phyloP scores from a whole-genome alignment of 2,113 vertebrate genomes.

The Todiramphus chloris region DNA sequence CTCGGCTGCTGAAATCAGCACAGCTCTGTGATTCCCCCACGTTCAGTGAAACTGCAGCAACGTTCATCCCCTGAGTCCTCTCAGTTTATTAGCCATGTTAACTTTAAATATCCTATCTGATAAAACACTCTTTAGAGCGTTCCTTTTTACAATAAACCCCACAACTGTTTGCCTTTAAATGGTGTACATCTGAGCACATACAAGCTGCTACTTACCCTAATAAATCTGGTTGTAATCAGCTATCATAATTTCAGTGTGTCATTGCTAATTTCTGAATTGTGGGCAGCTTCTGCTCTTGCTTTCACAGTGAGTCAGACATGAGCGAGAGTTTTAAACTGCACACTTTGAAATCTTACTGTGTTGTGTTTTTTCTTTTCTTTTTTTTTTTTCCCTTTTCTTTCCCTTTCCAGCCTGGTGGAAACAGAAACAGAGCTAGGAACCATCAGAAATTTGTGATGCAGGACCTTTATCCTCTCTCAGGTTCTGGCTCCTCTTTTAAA shows the following conservation, averaged over 20 bases:
- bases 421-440: not conserved
- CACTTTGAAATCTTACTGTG: not conserved
- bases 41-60: not conserved
- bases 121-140: not conserved
- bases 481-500: not conserved
- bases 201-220: not conserved
- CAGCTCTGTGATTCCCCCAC: not conserved
- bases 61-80: not conserved
- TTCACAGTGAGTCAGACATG: not conserved
- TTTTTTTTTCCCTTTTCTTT: not conserved
- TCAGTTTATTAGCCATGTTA: not conserved
- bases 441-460: not conserved
- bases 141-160: not conserved
- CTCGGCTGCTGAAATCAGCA: not conserved
- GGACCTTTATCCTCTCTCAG: not conserved
- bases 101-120: not conserved
- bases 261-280: not conserved
- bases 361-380: no score
- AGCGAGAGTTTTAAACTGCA: not conserved
- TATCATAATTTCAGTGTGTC: not conserved
- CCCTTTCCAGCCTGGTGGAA: not conserved
- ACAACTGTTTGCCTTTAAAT: not conserved
- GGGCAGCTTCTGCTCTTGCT: not conserved
- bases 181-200: not conserved
- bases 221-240: not conserved